Base-by-base conservation (phyloP, 2,113 vertebrate genomes). In the Clarias batrachus region DNA sequence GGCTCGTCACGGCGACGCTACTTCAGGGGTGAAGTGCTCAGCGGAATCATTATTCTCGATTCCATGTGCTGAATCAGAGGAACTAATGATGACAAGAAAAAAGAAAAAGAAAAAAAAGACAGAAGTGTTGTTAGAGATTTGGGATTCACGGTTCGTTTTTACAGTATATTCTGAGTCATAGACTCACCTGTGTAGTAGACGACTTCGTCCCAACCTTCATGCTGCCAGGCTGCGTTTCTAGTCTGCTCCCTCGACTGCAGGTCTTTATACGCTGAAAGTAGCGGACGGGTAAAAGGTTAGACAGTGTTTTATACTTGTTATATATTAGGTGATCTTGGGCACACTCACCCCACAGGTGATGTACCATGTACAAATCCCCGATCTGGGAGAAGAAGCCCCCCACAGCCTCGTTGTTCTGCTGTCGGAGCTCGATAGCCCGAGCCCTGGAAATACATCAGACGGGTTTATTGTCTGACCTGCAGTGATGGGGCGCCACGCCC, bases 11-110 rank as follows among this genome's bases (percentile, higher is more conserved):
- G 3, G 27, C 11, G 33, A 80, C 4, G 68, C 94, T 94, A 96
- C 93, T 97, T 95, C 86, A 97, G 95, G 16, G 96, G 96, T 10
- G 96, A 97, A 81, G 90, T 96, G 94, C 95, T 96, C 93, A 96
- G 94, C 0, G 97, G 97, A 92, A 99, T 99, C 98, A 99, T 99
- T 88, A 99, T 98, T 93, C 98, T 96, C 87, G 97, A 98, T 56
- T 99, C 98, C 97, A 99, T 99, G 87, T 98, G 97, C 93, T 99
- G 98, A 93, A 99, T 99, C 41, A 99, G 97, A 52, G 98, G 98
- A 92, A 99, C 98, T 99, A 93, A 87, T 82, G 81, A 78, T 21
- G 80, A 73, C 62, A 81, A 68, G 17, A 21, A 2, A 13, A 13
- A 4, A 2, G n/a, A 2, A 0, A 54, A 48, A 2, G 0, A 54